phyloP scores from a whole-genome alignment of 2,888 invertebrate species.

The Aelia acuminata region DNA sequence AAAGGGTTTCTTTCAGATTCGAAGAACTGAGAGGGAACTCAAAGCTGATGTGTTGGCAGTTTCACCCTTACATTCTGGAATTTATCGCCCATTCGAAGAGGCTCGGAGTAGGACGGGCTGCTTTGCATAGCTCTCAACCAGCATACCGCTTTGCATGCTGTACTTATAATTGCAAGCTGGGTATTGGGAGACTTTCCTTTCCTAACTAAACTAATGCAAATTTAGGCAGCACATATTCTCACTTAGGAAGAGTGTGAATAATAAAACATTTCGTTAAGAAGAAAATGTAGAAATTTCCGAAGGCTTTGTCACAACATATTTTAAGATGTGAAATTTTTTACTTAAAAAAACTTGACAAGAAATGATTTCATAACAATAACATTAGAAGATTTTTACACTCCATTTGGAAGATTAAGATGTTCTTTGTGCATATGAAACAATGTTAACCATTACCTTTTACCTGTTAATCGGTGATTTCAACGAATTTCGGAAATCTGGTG shows the following conservation, averaged over 20 bases:
- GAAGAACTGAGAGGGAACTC: no score
- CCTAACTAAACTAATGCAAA: neutral
- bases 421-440: no score
- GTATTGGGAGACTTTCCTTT: neutral
- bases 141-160: neutral
- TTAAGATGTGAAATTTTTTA: no score
- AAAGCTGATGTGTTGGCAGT: neutral
- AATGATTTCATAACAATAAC: no score
- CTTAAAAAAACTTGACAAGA: no score
- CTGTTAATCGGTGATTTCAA: no score
- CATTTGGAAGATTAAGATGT: no score
- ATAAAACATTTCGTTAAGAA: neutral
- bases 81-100: neutral
- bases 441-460: no score
- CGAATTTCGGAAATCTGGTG: no score
- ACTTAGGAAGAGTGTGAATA: neutral
- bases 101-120: neutral
- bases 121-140: constrained; percentile 12
- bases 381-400: no score
- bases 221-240: neutral
- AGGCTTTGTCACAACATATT: no score
- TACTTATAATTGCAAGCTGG: neutral
- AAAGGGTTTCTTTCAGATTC: no score
- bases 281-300: neutral
- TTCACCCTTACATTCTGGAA: neutral